Percentiles rank a stretch among this genome's conserved stretches.
Conservation (phyloP, 1,140 invertebrate genomes). For the Ceratina calcarata region DNA sequence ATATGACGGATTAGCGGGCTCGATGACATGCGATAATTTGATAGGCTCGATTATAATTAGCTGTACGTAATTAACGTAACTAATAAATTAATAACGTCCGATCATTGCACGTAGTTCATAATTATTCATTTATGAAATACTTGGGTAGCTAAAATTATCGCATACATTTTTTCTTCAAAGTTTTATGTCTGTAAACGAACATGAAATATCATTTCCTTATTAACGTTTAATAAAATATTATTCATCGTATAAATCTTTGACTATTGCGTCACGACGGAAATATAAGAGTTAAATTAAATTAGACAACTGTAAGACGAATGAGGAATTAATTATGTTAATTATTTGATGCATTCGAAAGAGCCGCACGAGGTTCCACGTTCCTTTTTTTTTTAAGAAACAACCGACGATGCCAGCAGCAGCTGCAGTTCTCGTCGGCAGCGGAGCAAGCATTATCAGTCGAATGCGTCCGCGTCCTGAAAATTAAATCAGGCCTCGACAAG, state of each 20-base stretch:
- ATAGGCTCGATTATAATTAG: constrained; percentile 26
- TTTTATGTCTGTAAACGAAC: not conserved
- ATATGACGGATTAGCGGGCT: not conserved
- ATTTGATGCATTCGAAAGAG: not conserved
- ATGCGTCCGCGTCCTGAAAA: constrained; percentile 51
- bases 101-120: not conserved
- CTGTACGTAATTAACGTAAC: not conserved
- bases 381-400: not conserved
- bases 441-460: constrained; percentile 36
- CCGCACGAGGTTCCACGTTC: not conserved
- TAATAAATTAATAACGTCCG: not conserved
- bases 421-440: not conserved
- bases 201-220: too few species aligned
- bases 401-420: not conserved
- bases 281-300: too few species aligned
- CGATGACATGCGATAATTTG: constrained; percentile 16
- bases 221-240: too few species aligned
- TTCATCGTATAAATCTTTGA: too few species aligned
- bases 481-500: constrained; percentile 60
- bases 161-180: too few species aligned
- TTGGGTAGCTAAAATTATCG: too few species aligned
- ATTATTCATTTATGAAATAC: too few species aligned
- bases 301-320: too few species aligned
- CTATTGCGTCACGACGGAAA: too few species aligned
- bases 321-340: not conserved